These are phyloP conservation scores for Prietella phreatophila DNA, from an alignment of 2,113 vertebrate species.

Conservation along the genomic window DNA sequence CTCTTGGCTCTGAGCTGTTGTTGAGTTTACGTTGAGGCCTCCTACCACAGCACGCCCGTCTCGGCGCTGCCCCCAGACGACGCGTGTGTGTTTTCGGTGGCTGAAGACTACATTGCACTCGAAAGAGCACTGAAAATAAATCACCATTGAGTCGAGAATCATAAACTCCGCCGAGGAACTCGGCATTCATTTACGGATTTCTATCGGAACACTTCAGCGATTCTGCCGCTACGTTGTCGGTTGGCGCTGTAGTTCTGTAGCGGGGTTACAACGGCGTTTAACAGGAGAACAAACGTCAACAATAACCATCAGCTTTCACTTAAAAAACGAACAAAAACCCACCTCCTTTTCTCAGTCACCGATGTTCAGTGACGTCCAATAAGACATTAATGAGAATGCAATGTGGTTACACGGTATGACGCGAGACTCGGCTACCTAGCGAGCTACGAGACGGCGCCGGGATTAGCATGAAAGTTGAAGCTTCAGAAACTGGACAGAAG, in stretches of 20 bases:
- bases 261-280: too few relatives aligned
- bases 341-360: too few relatives aligned
- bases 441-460: too few relatives aligned
- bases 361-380: background rate
- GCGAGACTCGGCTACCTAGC: background rate
- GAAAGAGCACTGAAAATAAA: background rate
- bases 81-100: background rate
- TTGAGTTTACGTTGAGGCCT: conserved; percentile 4
- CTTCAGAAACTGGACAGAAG: background rate
- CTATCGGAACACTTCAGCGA: background rate
- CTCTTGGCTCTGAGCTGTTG: conserved; percentile 60
- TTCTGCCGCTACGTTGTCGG: too few relatives aligned
- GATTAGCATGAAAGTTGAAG: too few relatives aligned
- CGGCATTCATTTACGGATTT: background rate
- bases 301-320: too few relatives aligned
- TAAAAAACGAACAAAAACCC: too few relatives aligned
- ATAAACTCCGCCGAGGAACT: background rate
- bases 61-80: background rate
- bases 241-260: too few relatives aligned
- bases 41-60: background rate
- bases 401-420: background rate
- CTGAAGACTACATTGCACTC: background rate
- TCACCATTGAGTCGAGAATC: background rate
- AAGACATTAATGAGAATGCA: background rate
- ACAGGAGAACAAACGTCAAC: background rate